phyloP scores from a whole-genome alignment of 2,888 invertebrate species.

The Piscicola geometra region DNA sequence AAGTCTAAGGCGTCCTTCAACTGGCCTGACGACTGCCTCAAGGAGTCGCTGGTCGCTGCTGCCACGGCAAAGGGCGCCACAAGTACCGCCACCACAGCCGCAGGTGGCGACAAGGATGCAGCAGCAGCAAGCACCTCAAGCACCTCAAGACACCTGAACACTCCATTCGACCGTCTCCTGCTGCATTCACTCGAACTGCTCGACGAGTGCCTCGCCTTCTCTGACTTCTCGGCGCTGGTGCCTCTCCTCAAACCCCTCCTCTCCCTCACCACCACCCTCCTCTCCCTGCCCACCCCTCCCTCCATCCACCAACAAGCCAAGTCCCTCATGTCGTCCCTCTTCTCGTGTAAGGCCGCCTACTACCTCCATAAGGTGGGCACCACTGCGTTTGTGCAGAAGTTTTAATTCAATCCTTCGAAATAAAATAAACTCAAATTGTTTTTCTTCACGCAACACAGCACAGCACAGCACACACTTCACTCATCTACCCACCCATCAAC shows the following conservation, averaged over 20 bases:
- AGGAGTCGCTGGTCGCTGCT: neutral
- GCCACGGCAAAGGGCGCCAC: neutral
- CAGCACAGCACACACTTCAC: too few species aligned
- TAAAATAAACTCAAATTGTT: too few species aligned
- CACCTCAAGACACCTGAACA: neutral
- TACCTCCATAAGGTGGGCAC: conserved; percentile 83
- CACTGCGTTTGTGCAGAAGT: too few species aligned
- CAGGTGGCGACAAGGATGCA: neutral
- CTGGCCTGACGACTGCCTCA: conserved; percentile 72
- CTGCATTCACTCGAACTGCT: conserved; percentile 65
- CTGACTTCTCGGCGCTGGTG: conserved; percentile 49
- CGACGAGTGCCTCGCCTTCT: conserved; percentile 65
- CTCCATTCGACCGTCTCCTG: conserved; percentile 46
- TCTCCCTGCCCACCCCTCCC: conserved; percentile 69
- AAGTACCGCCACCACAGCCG: neutral
- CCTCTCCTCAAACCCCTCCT: conserved; percentile 57
- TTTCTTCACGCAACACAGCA: too few species aligned
- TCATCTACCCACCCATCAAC: too few species aligned
- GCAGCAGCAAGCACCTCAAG: neutral
- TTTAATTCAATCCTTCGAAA: too few species aligned
- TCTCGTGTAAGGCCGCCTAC: conserved; percentile 69
- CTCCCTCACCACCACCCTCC: conserved; percentile 65
- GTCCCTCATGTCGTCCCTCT: conserved; percentile 74
- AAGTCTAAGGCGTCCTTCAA: conserved; percentile 92
- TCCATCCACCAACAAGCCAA: conserved; percentile 74